Percentiles rank a stretch among this genome's conserved stretches.
Evolutionary conservation across 2,888 invertebrate species (phyloP).

Genomic region (Acanthoscelides obtectus): DNA sequence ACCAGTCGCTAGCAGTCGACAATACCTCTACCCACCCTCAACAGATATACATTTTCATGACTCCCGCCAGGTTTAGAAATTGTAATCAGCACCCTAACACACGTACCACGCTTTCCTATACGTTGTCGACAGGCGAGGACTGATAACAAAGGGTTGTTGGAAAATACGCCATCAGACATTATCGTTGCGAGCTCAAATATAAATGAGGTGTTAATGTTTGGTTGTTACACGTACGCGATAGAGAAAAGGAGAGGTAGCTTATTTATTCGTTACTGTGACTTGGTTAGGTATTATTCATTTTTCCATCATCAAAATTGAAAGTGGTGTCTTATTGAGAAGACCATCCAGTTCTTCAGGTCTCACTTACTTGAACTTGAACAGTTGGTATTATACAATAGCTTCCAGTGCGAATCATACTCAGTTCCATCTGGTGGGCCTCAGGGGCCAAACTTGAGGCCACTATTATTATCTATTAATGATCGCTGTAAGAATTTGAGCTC

Average conservation of each 20-base stretch:
- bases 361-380: too few relatives aligned
- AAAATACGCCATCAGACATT: not conserved
- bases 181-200: not conserved
- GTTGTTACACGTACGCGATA: not conserved
- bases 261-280: too few relatives aligned
- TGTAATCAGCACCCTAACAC: not conserved
- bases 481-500: too few relatives aligned
- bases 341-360: too few relatives aligned
- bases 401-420: too few relatives aligned
- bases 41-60: not conserved
- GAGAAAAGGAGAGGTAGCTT: not conserved
- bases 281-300: too few relatives aligned
- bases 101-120: not conserved
- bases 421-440: too few relatives aligned
- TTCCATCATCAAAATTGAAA: too few relatives aligned
- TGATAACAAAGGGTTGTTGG: not conserved
- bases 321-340: too few relatives aligned
- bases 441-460: too few relatives aligned
- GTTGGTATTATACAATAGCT: too few relatives aligned
- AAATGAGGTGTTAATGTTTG: not conserved
- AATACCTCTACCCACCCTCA: not conserved
- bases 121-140: not conserved
- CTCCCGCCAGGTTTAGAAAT: not conserved
- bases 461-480: too few relatives aligned
- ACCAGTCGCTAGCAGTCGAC: not conserved